phyloP scores from a whole-genome alignment of 2,797 vertebrate species.

The Pipistrellus kuhlii region DNA sequence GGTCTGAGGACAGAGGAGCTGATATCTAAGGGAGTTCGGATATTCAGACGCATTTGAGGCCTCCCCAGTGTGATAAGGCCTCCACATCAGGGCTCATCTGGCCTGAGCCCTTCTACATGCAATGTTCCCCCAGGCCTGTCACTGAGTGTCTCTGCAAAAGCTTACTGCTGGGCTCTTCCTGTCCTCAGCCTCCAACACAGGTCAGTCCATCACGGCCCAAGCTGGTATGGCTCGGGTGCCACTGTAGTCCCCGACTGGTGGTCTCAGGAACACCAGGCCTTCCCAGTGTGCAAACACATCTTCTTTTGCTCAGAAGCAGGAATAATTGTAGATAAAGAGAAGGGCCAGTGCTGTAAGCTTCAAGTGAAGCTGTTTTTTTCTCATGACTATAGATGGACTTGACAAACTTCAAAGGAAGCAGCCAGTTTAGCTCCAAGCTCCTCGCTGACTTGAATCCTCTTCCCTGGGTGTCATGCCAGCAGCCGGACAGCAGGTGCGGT shows the following conservation, averaged over 20 bases:
- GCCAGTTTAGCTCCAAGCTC: not conserved
- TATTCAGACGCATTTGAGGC: not conserved
- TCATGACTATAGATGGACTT: not conserved
- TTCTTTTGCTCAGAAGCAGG: not conserved
- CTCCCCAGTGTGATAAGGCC: not conserved
- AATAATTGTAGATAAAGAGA: not conserved
- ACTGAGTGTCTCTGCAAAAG: not conserved
- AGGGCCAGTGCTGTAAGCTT: not conserved
- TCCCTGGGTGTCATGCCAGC: not conserved
- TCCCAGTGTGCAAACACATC: not conserved
- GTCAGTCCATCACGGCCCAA: not conserved
- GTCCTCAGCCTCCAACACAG: not conserved
- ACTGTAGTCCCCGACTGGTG: not conserved
- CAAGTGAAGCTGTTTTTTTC: not conserved
- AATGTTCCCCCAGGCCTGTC: not conserved
- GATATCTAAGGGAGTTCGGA: not conserved
- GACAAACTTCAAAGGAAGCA: constrained; percentile 7
- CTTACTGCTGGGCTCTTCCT: not conserved
- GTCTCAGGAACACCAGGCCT: not conserved
- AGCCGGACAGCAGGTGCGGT: not conserved
- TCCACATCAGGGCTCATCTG: not conserved
- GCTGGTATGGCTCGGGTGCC: not conserved
- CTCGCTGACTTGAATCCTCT: not conserved
- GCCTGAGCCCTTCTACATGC: not conserved
- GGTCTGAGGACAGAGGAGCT: not conserved